Evolutionary conservation across 2,888 invertebrate genomes (phyloP).

Genomic region (Hedya salicella): DNA sequence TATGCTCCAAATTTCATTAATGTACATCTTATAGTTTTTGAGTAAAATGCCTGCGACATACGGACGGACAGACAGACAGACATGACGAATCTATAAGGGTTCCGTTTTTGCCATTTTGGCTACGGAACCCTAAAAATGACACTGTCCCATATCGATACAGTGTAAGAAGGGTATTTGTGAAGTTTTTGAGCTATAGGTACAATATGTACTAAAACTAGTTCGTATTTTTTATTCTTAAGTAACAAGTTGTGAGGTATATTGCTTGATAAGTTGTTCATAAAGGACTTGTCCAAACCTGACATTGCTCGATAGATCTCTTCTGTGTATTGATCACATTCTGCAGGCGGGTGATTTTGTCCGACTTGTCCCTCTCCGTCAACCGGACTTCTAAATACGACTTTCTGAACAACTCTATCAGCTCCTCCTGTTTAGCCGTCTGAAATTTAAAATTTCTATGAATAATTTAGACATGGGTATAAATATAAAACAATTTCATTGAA

Average conservation of each 20-base stretch:
- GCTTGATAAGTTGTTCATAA: background rate
- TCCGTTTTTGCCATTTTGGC: too few relatives aligned
- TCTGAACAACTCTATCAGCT: constrained; percentile 69
- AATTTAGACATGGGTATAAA: background rate
- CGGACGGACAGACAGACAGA: too few relatives aligned
- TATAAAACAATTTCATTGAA: background rate
- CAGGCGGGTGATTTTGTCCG: constrained; percentile 59
- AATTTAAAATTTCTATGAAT: constrained; percentile 34
- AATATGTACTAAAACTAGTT: too few relatives aligned
- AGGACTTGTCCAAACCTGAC: constrained; percentile 58
- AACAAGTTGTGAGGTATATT: background rate
- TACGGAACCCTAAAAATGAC: too few relatives aligned
- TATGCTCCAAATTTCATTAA: too few relatives aligned
- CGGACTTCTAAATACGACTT: constrained; percentile 67
- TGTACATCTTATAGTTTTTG: too few relatives aligned
- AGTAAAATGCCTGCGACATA: too few relatives aligned
- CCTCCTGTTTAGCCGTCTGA: constrained; percentile 75
- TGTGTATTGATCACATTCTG: constrained; percentile 62
- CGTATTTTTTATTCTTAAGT: too few relatives aligned
- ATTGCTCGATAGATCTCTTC: constrained; percentile 63
- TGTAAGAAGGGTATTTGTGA: too few relatives aligned
- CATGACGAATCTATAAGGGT: too few relatives aligned
- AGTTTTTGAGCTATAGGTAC: too few relatives aligned
- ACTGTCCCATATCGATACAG: too few relatives aligned
- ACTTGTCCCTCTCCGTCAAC: constrained; percentile 61